phyloP scores from a whole-genome alignment of 2,888 invertebrate genomes.

The Agriopis aurantiaria region DNA sequence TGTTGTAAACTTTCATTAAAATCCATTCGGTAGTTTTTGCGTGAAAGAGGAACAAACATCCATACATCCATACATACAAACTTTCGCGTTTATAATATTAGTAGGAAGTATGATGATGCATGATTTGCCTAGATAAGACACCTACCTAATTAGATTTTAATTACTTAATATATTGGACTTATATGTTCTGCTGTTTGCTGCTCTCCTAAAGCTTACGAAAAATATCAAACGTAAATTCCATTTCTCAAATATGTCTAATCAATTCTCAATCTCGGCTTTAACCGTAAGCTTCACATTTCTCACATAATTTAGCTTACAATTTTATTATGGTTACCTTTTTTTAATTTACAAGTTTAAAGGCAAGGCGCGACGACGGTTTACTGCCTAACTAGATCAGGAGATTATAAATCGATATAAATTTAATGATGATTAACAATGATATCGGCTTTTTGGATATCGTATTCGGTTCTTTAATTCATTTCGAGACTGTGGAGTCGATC shows the following conservation, averaged over 20 bases:
- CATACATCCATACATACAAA: too few species aligned
- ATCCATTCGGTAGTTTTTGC: too few species aligned
- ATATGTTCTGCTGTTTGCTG: too few species aligned
- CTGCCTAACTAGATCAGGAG: slow-evolving; percentile 67
- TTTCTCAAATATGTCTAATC: slow-evolving; percentile 15
- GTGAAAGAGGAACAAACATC: too few species aligned
- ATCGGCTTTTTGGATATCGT: slow-evolving; percentile 69
- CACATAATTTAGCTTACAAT: slow-evolving; percentile 39
- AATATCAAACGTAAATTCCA: background rate
- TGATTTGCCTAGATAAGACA: too few species aligned
- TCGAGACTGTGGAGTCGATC: slow-evolving; percentile 41
- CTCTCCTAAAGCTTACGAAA: background rate
- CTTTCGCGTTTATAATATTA: too few species aligned
- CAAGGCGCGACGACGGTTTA: slow-evolving; percentile 50
- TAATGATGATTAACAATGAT: slow-evolving; percentile 82
- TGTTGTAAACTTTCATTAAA: too few species aligned
- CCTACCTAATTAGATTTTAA: too few species aligned
- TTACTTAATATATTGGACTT: too few species aligned
- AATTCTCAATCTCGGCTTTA: slow-evolving; percentile 8
- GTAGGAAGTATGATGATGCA: too few species aligned
- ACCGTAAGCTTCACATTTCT: slow-evolving; percentile 23
- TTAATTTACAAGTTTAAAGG: slow-evolving; percentile 56
- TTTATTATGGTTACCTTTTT: slow-evolving; percentile 36
- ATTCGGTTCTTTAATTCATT: slow-evolving; percentile 46
- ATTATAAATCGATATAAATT: slow-evolving; percentile 81